Conservation (phyloP, 1,140 invertebrate species). For the Atta texana region DNA sequence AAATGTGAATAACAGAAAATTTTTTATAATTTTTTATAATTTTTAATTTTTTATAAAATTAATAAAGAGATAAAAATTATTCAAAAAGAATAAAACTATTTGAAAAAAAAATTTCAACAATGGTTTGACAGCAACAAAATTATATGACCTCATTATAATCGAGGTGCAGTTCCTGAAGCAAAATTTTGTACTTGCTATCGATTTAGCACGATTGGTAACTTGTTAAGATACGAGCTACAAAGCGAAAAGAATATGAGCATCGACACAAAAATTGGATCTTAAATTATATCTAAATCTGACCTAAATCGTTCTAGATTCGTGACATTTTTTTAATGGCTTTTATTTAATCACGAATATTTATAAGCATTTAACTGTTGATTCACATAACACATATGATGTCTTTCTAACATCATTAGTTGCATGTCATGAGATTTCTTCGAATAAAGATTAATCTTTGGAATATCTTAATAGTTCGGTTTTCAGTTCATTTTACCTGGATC, state of each 20-base stretch:
- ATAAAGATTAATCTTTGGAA: neutral
- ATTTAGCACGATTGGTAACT: neutral
- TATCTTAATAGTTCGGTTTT: neutral
- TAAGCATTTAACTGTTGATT: neutral
- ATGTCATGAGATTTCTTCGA: neutral
- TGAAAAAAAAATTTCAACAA: neutral
- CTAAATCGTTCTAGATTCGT: neutral
- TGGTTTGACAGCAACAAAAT: neutral
- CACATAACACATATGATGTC: neutral
- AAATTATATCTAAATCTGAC: neutral
- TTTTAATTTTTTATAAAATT: neutral
- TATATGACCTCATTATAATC: neutral
- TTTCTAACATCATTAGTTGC: neutral
- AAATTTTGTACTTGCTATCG: neutral
- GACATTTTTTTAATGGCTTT: neutral
- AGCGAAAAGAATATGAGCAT: neutral
- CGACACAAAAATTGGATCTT: neutral
- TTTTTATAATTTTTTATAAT: neutral
- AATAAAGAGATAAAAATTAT: too few relatives aligned
- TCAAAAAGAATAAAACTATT: too few relatives aligned
- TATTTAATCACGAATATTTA: constrained; percentile 1
- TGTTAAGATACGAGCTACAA: neutral
- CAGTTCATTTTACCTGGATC: neutral
- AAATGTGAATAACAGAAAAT: neutral
- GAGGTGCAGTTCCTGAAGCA: neutral